phyloP scores from a whole-genome alignment of 1,140 invertebrate genomes.

The Platorchestia sp. region DNA sequence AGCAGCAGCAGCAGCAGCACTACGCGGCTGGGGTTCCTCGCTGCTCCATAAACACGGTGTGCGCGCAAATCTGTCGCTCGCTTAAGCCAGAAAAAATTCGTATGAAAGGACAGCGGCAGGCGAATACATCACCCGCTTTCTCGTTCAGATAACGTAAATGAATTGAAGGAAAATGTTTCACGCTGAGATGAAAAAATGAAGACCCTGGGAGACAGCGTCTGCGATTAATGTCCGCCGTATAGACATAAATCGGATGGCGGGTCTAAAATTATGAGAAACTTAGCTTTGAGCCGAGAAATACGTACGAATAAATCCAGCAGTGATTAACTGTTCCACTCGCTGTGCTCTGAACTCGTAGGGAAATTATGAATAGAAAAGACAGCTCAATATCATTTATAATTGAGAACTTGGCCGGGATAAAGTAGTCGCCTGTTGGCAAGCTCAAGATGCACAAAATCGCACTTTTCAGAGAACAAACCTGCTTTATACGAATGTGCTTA shows the following conservation, averaged over 20 bases:
- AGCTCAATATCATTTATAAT: background rate
- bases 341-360: background rate
- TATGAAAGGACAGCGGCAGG: background rate
- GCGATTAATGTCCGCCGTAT: background rate
- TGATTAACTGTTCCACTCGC: background rate
- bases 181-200: background rate
- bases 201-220: background rate
- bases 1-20: too few species aligned
- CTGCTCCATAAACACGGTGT: background rate
- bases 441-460: background rate
- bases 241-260: background rate
- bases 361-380: background rate
- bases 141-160: conserved; percentile 1
- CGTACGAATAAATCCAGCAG: background rate
- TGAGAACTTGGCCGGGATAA: background rate
- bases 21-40: background rate
- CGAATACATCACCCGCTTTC: background rate
- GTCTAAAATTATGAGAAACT: conserved; percentile 1
- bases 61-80: background rate
- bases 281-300: background rate
- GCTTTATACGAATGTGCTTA: background rate
- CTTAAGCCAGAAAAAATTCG: background rate
- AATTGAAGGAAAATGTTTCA: background rate
- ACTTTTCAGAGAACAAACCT: background rate
- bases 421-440: too few species aligned